Conservation (phyloP, 2,113 vertebrate genomes). For the Barbus barbus region DNA sequence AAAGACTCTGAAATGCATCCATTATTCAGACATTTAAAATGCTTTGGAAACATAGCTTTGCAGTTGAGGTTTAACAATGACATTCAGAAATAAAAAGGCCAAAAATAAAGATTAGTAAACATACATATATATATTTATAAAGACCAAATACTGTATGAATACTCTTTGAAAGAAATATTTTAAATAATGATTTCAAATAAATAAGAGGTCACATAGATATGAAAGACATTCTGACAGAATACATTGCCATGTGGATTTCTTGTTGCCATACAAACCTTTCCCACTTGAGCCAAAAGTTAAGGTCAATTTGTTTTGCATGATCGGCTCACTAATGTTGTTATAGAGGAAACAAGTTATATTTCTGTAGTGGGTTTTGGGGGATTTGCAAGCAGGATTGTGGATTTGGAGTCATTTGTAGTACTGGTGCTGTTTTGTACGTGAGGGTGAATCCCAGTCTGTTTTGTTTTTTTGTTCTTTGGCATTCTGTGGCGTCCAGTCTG, state of each 20-base stretch:
- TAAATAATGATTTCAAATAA: conserved; percentile 77
- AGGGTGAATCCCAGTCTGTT: conserved; percentile 71
- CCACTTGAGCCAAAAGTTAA: conserved; percentile 56
- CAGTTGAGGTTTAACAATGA: conserved; percentile 67
- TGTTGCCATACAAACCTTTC: conserved; percentile 52
- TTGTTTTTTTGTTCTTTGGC: conserved; percentile 82
- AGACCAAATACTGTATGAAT: conserved; percentile 73
- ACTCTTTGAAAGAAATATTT: conserved; percentile 65
- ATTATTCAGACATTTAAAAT: conserved; percentile 47
- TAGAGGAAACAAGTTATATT: conserved; percentile 45
- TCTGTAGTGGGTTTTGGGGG: background rate
- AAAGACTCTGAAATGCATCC: conserved; percentile 45
- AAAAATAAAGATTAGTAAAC: conserved; percentile 38
- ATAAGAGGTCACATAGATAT: conserved; percentile 71
- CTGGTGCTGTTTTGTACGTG: conserved; percentile 49
- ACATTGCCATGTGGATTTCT: conserved; percentile 51
- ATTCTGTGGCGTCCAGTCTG: conserved; percentile 77
- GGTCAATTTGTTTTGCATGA: conserved; percentile 58
- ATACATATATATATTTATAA: conserved; percentile 3
- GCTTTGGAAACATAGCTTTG: conserved; percentile 78
- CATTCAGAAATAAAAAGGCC: conserved; percentile 51
- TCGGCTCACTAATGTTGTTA: conserved; percentile 69
- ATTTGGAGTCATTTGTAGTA: conserved; percentile 18
- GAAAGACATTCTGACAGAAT: conserved; percentile 73
- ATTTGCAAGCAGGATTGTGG: conserved; percentile 34